phyloP scores from a whole-genome alignment of 2,888 invertebrate genomes.

The Apodemia duryi region DNA sequence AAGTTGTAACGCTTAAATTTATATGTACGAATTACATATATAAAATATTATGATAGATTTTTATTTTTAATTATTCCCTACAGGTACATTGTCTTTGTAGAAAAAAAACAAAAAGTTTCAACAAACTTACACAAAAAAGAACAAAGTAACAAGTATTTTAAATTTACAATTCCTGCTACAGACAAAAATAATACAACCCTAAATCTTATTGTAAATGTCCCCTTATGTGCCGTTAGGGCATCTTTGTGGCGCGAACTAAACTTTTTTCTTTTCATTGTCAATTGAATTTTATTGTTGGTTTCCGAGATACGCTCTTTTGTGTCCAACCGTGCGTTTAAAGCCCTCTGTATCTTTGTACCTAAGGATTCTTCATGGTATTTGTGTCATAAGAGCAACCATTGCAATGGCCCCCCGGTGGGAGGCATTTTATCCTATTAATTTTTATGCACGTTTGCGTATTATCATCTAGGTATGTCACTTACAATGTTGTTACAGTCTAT shows the following conservation, averaged over 20 bases:
- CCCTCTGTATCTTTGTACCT: constrained; percentile 58
- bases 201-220: constrained; percentile 66
- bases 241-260: constrained; percentile 61
- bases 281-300: constrained; percentile 78
- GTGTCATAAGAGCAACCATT: constrained; percentile 56
- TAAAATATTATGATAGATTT: background rate
- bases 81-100: background rate
- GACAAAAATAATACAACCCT: constrained; percentile 64
- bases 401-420: constrained; percentile 69
- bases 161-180: constrained; percentile 15
- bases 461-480: background rate
- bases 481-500: background rate
- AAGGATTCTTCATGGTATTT: constrained; percentile 43
- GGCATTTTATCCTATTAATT: constrained; percentile 67
- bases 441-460: constrained; percentile 38
- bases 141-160: constrained; percentile 14
- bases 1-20: too few species aligned
- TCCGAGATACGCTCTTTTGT: constrained; percentile 73
- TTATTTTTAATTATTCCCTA: background rate
- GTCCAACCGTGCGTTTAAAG: constrained; percentile 73
- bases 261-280: constrained; percentile 67
- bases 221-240: constrained; percentile 62
- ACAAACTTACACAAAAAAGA: constrained; percentile 4
- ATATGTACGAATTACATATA: too few species aligned
- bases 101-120: background rate